These are phyloP conservation scores for Pseudoatta argentina DNA, from an alignment of 1,140 invertebrate species.

Conservation along the genomic window DNA sequence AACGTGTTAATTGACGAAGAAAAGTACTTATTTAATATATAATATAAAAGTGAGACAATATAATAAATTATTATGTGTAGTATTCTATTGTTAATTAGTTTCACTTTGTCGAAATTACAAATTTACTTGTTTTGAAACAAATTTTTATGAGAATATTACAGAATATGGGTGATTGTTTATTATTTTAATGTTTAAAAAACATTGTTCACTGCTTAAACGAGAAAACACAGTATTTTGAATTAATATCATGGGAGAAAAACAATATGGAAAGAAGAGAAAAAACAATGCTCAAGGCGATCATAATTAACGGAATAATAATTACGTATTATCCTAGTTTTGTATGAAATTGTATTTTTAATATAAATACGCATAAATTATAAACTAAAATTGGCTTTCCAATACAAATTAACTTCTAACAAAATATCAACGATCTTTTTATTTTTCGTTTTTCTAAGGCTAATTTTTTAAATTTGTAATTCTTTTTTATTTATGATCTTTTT, in stretches of 20 bases:
- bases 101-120: neutral
- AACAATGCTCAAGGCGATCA: constrained; percentile 14
- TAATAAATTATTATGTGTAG: neutral
- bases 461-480: neutral
- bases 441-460: neutral
- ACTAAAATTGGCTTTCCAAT: neutral
- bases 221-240: constrained; percentile 24
- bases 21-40: constrained; percentile 5
- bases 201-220: constrained; percentile 16
- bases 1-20: neutral
- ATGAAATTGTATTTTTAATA: neutral
- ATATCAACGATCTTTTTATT: neutral
- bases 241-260: neutral
- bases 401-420: neutral
- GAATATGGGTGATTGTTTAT: constrained; percentile 17
- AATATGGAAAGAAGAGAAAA: constrained; percentile 8
- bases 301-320: constrained; percentile 21
- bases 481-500: neutral
- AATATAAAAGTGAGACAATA: neutral
- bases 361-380: neutral
- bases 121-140: neutral
- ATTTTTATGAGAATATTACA: neutral
- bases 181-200: constrained; percentile 35
- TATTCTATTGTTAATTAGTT: constrained; percentile 33
- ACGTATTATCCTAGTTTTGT: constrained; percentile 18